Base-by-base conservation (phyloP, 1,140 invertebrate species). In the Carcinoscorpius rotundicauda region DNA sequence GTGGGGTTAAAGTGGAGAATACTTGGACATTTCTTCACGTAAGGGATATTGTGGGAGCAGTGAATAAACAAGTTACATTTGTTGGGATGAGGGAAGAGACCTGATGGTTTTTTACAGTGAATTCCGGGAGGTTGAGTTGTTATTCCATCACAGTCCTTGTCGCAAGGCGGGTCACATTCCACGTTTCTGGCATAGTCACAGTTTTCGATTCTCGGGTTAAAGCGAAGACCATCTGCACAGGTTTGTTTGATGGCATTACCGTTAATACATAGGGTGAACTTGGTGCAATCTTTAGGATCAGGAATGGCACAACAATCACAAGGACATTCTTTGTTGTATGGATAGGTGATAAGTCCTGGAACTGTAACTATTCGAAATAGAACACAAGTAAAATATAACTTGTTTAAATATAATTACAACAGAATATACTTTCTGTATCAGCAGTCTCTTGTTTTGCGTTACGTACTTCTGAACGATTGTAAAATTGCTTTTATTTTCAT, bases 21-120 rank as follows among this genome's bases (percentile, higher is more conserved):
- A 4, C 60, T 55, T 1, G 71, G 67, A 51, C 72, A 73, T 6
- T 65, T 64, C 56, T 72, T 72, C 8, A 69, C 64, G 50, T 70
- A 66, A 1, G 72, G 62, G 10, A 68, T 53, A 3, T 68, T 70
- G 57, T 72, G 61, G 9, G 66, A 68, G 52, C 73, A 74, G n/a
- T 73, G 69, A 52, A 65, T 72, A 58, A 73, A 73, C 4, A 52
- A 61, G 9, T 56, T 66, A 51, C 71, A 73, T 4, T 67, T 62
- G 9, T 51, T 49, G 3, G 58, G 52, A 58, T 67, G 9, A 11
- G 66, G 61, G 29, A 58, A 57, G 4, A 58, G 29, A n/a, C 66
- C 66, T 4, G 52, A 50, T 49, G 58, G 6, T 49, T 11, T 29
- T 29, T 29, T 29, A 29, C 29, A 29, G 29, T 29, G 29, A 29